Conservation (phyloP, 1,140 invertebrate genomes). For the Streblospio benedicti region DNA sequence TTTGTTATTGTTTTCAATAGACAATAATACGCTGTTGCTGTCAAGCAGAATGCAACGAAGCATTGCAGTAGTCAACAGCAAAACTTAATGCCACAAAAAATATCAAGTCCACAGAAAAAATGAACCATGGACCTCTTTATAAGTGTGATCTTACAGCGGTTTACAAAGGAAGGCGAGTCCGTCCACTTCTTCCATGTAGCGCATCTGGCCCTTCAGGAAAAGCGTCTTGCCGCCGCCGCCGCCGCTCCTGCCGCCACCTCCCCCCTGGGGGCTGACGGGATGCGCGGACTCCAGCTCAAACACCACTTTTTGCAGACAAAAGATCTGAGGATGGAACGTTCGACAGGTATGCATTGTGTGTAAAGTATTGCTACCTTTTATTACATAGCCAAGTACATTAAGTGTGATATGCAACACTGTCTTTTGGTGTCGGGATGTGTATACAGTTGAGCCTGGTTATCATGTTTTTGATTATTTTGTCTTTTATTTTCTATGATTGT, state of each 20-base stretch:
- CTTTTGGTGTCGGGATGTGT: no score
- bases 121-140: no score
- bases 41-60: no score
- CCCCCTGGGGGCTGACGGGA: background rate
- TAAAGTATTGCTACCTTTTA: background rate
- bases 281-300: constrained; percentile 62
- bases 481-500: no score
- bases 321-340: constrained; percentile 49
- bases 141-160: constrained; percentile 74
- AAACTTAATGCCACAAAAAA: no score
- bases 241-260: background rate
- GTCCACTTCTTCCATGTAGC: constrained; percentile 67
- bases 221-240: constrained; percentile 16
- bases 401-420: no score
- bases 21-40: no score
- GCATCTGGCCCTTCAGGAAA: constrained; percentile 69
- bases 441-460: background rate
- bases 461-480: no score
- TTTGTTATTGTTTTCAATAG: no score
- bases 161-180: constrained; percentile 74
- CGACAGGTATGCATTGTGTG: background rate
- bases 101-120: no score
- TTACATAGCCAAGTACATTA: no score
- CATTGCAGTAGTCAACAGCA: no score
- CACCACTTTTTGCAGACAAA: constrained; percentile 63